phyloP scores from a whole-genome alignment of 2,113 vertebrate species.

The Leucoraja erinaceus region DNA sequence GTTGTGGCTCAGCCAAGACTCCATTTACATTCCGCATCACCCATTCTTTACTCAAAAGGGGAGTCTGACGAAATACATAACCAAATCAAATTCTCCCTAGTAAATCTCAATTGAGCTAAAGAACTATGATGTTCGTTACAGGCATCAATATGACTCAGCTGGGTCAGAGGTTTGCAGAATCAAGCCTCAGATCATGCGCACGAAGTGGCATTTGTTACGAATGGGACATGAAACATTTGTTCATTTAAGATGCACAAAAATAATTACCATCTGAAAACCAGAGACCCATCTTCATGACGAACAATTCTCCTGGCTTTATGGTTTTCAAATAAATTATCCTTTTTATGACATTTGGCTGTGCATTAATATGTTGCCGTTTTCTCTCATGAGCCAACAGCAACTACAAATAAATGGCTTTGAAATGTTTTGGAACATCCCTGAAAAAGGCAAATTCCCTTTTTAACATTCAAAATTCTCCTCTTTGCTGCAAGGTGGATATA shows the following conservation, averaged over 20 bases:
- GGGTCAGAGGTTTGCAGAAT: neutral
- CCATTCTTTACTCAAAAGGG: neutral
- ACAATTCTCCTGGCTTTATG: neutral
- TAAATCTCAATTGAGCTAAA: neutral
- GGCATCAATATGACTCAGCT: neutral
- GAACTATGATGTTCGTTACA: neutral
- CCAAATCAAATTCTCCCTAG: neutral
- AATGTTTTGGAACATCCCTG: neutral
- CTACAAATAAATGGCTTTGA: neutral
- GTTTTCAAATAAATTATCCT: neutral
- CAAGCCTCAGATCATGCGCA: neutral
- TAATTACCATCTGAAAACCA: neutral
- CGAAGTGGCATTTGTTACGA: neutral
- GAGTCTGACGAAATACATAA: neutral
- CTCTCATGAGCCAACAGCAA: neutral
- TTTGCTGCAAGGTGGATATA: neutral
- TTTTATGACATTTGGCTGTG: neutral
- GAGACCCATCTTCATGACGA: neutral
- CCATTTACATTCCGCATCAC: neutral
- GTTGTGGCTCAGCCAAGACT: too few relatives aligned
- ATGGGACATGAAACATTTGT: neutral
- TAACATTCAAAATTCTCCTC: neutral
- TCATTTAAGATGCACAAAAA: too few relatives aligned
- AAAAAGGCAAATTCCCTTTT: neutral
- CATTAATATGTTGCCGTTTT: neutral